Conservation (phyloP, 2,113 vertebrate species). For the Erinaceus europaeus region DNA sequence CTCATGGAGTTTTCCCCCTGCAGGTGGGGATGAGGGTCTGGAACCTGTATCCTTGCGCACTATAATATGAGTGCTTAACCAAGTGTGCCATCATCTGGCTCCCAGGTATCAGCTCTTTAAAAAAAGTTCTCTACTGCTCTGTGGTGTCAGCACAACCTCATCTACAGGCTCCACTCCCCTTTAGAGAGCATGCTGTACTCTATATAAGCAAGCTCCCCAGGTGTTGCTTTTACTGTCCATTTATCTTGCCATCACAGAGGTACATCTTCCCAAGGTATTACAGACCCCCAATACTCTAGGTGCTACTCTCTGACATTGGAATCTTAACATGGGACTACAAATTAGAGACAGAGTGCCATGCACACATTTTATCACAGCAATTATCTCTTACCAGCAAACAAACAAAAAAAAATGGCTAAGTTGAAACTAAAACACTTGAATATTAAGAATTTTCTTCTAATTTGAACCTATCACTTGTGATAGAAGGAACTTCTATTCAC, state of each 20-base stretch:
- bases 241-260: neutral
- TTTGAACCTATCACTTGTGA: neutral
- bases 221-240: neutral
- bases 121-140: neutral
- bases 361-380: neutral
- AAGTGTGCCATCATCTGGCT: neutral
- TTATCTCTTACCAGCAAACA: neutral
- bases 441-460: neutral
- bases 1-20: too few relatives aligned
- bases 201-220: neutral
- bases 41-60: too few relatives aligned
- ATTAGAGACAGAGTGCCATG: neutral
- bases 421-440: neutral
- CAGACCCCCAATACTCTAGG: neutral
- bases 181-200: neutral
- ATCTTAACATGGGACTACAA: neutral
- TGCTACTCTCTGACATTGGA: neutral
- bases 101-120: too few relatives aligned
- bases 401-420: neutral
- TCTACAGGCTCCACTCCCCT: neutral
- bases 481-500: neutral
- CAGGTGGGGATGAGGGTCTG: too few relatives aligned
- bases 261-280: too few relatives aligned
- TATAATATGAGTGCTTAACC: neutral
- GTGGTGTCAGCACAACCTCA: neutral